phyloP scores from a whole-genome alignment of 2,797 vertebrate species.

The Sardinella longiceps region DNA sequence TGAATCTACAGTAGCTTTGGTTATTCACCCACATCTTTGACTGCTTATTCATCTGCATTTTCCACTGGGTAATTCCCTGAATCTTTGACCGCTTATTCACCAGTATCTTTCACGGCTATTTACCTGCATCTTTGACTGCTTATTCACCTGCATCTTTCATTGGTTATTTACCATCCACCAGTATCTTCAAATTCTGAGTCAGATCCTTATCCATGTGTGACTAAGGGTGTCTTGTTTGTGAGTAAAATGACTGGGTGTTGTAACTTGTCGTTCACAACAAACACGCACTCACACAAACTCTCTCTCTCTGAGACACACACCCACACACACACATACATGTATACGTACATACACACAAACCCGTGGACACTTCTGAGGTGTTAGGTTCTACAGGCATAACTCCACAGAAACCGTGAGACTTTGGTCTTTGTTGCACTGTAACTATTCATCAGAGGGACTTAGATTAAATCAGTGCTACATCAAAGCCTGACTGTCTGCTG shows the following conservation, averaged over 20 bases:
- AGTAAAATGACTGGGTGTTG: no score
- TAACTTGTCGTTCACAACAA: no score
- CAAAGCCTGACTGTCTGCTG: not conserved
- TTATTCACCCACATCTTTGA: no score
- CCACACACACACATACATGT: not conserved
- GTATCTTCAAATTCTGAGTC: no score
- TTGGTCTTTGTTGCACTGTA: not conserved
- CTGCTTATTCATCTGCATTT: no score
- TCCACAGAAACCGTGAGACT: not conserved
- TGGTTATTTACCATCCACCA: no score
- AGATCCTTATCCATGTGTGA: not conserved
- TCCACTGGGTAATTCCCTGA: no score
- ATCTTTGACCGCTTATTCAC: no score
- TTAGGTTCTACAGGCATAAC: not conserved
- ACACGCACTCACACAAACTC: no score
- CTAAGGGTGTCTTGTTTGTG: not conserved
- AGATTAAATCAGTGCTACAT: not conserved
- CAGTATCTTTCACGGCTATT: no score
- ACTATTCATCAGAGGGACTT: not conserved
- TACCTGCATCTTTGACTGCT: not conserved
- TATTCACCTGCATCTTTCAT: not conserved
- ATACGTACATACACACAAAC: not conserved
- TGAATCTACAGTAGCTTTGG: no score
- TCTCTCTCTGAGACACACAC: no score
- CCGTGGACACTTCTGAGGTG: not conserved